Evolutionary conservation across 2,888 invertebrate genomes (phyloP), one percentile per base, ranked within the genome.

Genomic region (Scaptomyza reducta): DNA sequence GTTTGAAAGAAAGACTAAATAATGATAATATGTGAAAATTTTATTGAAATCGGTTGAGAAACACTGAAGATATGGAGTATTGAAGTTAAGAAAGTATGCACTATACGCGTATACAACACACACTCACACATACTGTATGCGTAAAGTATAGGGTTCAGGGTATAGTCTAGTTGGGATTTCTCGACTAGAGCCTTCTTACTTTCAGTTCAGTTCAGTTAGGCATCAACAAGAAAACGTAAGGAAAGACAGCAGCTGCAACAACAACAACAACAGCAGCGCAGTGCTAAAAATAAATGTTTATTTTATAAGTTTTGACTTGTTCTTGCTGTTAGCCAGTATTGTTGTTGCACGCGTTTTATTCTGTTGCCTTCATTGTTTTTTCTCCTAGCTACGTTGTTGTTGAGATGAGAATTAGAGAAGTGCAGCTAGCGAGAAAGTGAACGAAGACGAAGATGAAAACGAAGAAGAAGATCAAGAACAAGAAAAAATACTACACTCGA

Each of bases 241-340:
- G 10, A 41, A 65, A 62, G 64, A 49, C 41, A 56, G 35, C 22
- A 22, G 25, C 41, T 54, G 44, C 40, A 58, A 44, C 42, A 61
- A n/a, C 47, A 53, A 50, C 50, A 74, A 46, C 46, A 61, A 63
- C 31, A 64, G 42, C 46, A 18, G 35, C 29, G 35, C 54, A 70
- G 63, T 63, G 70, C 86, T 82, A 86, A 83, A 86, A 82, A 82
- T 86, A 86, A 83, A 86, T 82, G 73, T 80, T 77, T 86, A 83
- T 86, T 86, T 86, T 86, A 79, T 83, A 79, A 80, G 74, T 83
- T 69, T 73, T 69, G 44, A 58, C 61, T 45, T 35, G 42, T 53
- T 51, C 4, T 22, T 22, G 22, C 22, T 31, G 9, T 31, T 31
- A 31, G 35, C 33, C 53, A n/a, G 22, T 68, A 16, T 22, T 63